These are phyloP conservation scores for Agriotes lineatus DNA, from an alignment of 2,888 invertebrate species.

Conservation along the genomic window DNA sequence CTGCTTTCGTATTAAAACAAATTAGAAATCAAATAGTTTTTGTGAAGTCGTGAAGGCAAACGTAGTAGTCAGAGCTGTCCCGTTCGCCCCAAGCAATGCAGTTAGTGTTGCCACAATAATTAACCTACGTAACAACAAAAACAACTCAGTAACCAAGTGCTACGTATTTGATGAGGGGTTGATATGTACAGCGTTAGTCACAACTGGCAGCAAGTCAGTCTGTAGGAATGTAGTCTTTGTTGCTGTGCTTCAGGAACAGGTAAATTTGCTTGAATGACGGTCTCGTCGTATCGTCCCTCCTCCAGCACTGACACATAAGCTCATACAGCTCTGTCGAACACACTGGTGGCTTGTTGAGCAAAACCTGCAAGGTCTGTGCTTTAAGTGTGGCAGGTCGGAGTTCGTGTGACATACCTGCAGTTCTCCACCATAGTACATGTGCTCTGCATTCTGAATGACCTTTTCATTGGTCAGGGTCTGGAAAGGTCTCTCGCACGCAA, in stretches of 20 bases:
- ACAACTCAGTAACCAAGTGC: not conserved
- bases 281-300: constrained; percentile 70
- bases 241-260: constrained; percentile 75
- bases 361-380: constrained; percentile 63
- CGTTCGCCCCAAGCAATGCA: not conserved
- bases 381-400: not conserved
- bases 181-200: constrained; percentile 13
- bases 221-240: constrained; percentile 68
- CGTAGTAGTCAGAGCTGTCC: too few relatives aligned
- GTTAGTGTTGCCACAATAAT: not conserved
- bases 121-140: not conserved
- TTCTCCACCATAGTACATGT: constrained; percentile 74
- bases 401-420: constrained; percentile 66
- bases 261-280: constrained; percentile 78
- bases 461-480: constrained; percentile 73
- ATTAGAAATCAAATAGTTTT: too few relatives aligned
- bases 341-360: constrained; percentile 77
- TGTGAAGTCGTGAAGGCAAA: too few relatives aligned
- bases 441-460: constrained; percentile 75
- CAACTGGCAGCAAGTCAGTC: constrained; percentile 48
- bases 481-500: constrained; percentile 73
- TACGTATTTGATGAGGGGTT: constrained; percentile 8
- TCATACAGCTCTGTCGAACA: constrained; percentile 83
- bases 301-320: constrained; percentile 80
- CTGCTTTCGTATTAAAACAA: too few relatives aligned